phyloP scores from a whole-genome alignment of 2,888 invertebrate species.

The Aphodius granarius region DNA sequence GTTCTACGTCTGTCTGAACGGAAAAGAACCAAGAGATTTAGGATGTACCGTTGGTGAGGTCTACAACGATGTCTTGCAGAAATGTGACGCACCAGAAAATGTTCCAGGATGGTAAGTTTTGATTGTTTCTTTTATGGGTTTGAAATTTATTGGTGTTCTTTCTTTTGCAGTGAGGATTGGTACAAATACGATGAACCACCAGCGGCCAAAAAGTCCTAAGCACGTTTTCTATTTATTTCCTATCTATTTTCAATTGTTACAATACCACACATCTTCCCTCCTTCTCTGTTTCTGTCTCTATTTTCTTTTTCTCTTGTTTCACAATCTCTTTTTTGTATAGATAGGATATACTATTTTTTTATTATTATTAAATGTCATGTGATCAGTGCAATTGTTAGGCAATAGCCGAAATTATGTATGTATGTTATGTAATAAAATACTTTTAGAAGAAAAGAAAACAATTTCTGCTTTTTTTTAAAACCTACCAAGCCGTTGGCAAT shows the following conservation, averaged over 20 bases:
- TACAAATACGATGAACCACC: slow-evolving; percentile 76
- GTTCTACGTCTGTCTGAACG: slow-evolving; percentile 89
- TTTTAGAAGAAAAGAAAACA: slow-evolving; percentile 22
- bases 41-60: slow-evolving; percentile 86
- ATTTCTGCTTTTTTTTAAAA: too few relatives aligned
- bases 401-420: slow-evolving; percentile 21
- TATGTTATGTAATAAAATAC: slow-evolving; percentile 25
- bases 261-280: not conserved
- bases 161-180: slow-evolving; percentile 77
- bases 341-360: not conserved
- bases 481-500: slow-evolving; percentile 9
- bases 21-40: slow-evolving; percentile 82
- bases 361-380: slow-evolving; percentile 16
- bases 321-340: not conserved
- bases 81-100: slow-evolving; percentile 88
- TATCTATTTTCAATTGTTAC: not conserved
- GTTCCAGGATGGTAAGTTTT: slow-evolving; percentile 81
- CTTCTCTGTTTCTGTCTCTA: slow-evolving; percentile 7
- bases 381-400: slow-evolving; percentile 25
- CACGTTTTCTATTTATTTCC: slow-evolving; percentile 6
- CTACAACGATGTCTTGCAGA: slow-evolving; percentile 84
- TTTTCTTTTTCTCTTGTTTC: slow-evolving; percentile 6
- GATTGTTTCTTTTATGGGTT: not conserved
- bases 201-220: slow-evolving; percentile 38
- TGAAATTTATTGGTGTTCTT: slow-evolving; percentile 23